Conservation (phyloP, 2,113 vertebrate genomes). For the Chroicocephalus ridibundus region DNA sequence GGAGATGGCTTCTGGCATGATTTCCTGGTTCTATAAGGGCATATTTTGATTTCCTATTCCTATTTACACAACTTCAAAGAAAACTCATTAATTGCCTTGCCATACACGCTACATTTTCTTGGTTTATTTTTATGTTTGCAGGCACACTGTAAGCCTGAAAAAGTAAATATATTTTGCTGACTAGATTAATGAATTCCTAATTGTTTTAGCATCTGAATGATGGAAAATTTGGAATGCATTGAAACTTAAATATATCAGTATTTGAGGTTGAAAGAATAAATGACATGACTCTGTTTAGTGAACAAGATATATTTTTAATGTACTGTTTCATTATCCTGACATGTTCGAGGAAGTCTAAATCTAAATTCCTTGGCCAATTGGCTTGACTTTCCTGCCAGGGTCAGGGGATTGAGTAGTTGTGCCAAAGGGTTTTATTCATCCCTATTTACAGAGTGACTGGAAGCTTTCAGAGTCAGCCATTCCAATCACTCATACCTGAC, state of each 20-base stretch:
- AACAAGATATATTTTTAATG: not conserved
- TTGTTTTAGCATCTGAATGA: not conserved
- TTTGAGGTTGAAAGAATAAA: not conserved
- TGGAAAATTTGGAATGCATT: not conserved
- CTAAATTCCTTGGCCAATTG: constrained; percentile 14
- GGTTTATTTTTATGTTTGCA: not conserved
- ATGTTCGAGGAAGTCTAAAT: not conserved
- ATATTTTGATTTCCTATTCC: not conserved
- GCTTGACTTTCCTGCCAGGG: not conserved
- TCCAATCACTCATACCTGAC: constrained; percentile 25
- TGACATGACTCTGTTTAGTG: not conserved
- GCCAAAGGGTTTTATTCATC: constrained; percentile 8
- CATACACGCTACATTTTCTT: not conserved
- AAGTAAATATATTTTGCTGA: not conserved
- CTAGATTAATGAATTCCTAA: not conserved
- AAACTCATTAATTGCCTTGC: not conserved
- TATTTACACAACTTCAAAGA: not conserved
- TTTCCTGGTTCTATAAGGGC: not conserved
- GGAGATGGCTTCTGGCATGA: not conserved
- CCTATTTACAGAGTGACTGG: constrained; percentile 39
- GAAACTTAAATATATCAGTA: not conserved
- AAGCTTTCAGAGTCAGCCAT: constrained; percentile 37
- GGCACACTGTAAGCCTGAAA: not conserved
- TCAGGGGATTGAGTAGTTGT: not conserved
- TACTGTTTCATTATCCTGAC: not conserved